Evolutionary conservation across 37 sponge, comb jelly and placozoan species (phyloP).

Genomic region (Cladorhizidae sp.): DNA sequence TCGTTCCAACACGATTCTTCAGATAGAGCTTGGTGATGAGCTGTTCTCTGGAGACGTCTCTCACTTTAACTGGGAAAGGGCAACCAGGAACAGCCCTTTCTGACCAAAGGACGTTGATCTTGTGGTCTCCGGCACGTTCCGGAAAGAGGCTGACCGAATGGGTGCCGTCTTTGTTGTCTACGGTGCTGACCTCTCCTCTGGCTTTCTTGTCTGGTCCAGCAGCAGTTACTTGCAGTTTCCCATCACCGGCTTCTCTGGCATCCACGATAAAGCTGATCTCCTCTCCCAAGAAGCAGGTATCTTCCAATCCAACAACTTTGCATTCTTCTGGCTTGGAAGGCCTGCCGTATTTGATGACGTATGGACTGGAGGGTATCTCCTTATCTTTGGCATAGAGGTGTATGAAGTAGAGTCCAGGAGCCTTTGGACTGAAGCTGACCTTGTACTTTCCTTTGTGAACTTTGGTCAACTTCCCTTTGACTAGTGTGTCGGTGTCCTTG

Average conservation of each 20-base stretch:
- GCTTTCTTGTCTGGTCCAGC: slow-evolving; percentile 1
- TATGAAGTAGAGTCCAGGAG: slow-evolving; percentile 54
- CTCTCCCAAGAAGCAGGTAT: slow-evolving; percentile 23
- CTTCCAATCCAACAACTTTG: slow-evolving; percentile 10
- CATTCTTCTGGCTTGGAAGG: slow-evolving; percentile 19
- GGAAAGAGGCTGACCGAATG: slow-evolving; percentile 43
- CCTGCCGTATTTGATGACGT: slow-evolving; percentile 3
- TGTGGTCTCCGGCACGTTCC: slow-evolving; percentile 15
- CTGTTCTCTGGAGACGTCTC: slow-evolving; percentile 19
- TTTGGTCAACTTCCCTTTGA: slow-evolving; percentile 65
- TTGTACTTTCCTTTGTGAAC: slow-evolving; percentile 27
- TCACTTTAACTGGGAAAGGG: slow-evolving; percentile 65
- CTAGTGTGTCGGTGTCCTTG: slow-evolving; percentile 18
- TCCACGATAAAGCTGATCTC: slow-evolving; percentile 42
- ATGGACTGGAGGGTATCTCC: slow-evolving; percentile 56
- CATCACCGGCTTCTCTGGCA: slow-evolving; percentile 45
- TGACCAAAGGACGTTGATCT: slow-evolving; percentile 67
- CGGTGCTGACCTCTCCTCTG: background rate
- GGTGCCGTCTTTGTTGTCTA: slow-evolving; percentile 47
- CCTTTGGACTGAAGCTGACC: slow-evolving; percentile 46
- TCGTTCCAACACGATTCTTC: background rate
- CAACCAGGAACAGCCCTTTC: slow-evolving; percentile 66
- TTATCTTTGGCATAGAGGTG: slow-evolving; percentile 26
- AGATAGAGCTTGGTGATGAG: slow-evolving; percentile 19
- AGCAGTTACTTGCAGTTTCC: slow-evolving; percentile 13